phyloP scores from a whole-genome alignment of 2,113 vertebrate species.

The Perca schrenkii region DNA sequence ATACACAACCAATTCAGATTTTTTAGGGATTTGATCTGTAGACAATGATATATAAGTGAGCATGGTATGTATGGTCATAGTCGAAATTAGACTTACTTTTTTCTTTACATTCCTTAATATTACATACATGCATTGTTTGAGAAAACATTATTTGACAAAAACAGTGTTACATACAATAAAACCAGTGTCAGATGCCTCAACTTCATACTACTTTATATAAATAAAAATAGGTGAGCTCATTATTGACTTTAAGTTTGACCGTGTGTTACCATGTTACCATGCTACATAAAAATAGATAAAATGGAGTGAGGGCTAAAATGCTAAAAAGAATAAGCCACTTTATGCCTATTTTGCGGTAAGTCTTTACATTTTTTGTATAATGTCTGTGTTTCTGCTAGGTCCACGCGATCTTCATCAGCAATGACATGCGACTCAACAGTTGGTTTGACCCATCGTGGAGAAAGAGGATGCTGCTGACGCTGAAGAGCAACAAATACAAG shows the following conservation, averaged over 20 bases:
- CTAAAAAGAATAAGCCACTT: too few relatives aligned
- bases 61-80: too few relatives aligned
- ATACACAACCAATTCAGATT: neutral
- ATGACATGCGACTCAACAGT: conserved; percentile 98
- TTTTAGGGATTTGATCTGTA: neutral
- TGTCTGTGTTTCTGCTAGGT: conserved; percentile 74
- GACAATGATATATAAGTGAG: neutral
- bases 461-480: conserved; percentile 95
- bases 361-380: neutral
- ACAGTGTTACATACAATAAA: neutral
- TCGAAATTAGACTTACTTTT: neutral
- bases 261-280: too few relatives aligned
- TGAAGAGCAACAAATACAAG: conserved; percentile 99
- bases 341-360: too few relatives aligned
- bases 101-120: neutral
- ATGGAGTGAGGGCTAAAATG: too few relatives aligned
- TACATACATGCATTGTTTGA: neutral
- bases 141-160: neutral
- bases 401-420: conserved; percentile 98
- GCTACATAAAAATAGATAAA: too few relatives aligned
- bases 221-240: neutral
- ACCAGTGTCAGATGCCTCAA: neutral
- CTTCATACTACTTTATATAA: neutral
- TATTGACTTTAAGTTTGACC: neutral
- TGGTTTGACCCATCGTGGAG: conserved; percentile 99